Conservation (phyloP, 2,888 invertebrate species). For the Scaptomyza polygonia region DNA sequence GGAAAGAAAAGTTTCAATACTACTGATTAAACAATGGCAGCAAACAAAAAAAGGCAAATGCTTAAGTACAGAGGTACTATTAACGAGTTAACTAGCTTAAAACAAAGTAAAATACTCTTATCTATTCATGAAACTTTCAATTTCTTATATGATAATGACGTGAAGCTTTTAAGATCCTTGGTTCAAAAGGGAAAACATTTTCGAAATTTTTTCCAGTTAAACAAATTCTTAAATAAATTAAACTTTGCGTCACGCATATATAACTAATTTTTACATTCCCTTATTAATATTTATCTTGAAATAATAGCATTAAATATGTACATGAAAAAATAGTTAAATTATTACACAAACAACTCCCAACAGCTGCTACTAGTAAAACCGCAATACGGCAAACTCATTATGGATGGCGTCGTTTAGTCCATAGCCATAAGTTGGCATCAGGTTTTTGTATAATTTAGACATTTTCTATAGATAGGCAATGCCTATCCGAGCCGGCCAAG, state of each 20-base stretch:
- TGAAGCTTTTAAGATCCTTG: no score
- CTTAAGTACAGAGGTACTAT: not conserved
- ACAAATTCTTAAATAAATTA: no score
- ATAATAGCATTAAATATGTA: not conserved
- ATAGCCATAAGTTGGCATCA: constrained; percentile 26
- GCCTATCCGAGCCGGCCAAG: constrained; percentile 30
- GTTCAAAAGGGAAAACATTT: no score
- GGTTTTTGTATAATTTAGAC: constrained; percentile 60
- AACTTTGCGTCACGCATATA: not conserved
- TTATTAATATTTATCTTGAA: not conserved
- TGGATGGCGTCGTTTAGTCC: constrained; percentile 14
- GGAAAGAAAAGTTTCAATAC: not conserved
- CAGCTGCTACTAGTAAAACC: constrained; percentile 5
- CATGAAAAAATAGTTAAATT: not conserved
- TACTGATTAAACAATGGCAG: not conserved
- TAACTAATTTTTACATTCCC: not conserved
- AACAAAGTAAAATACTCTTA: not conserved
- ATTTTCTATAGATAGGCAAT: constrained; percentile 47
- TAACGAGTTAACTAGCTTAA: not conserved
- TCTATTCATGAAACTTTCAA: not conserved
- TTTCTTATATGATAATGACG: not conserved
- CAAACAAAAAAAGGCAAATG: constrained; percentile 9
- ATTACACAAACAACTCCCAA: not conserved
- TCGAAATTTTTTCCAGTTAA: no score
- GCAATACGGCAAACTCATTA: constrained; percentile 57